These are phyloP conservation scores for Lordiphosa fenestrarum DNA, from an alignment of 2,888 invertebrate species.

Conservation along the genomic window DNA sequence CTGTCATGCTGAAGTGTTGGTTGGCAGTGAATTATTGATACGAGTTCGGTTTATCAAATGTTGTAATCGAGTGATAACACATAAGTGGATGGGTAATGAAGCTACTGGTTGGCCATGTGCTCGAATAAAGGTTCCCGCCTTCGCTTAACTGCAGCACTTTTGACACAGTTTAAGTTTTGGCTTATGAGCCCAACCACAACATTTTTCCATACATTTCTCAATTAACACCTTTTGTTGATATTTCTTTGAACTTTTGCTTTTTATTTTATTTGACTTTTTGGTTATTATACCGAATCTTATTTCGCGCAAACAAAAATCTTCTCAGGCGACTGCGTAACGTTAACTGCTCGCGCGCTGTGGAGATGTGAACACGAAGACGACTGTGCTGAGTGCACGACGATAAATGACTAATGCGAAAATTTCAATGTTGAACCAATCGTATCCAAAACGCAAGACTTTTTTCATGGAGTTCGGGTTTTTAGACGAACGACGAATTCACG, in stretches of 20 bases:
- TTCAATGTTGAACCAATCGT: conserved; percentile 21
- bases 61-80: conserved; percentile 27
- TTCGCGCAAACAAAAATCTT: conserved; percentile 20
- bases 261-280: conserved; percentile 7
- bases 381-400: conserved; percentile 50
- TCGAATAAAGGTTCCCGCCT: conserved; percentile 3
- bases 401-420: conserved; percentile 40
- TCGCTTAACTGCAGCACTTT: neutral
- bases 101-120: conserved; percentile 1
- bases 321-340: conserved; percentile 20
- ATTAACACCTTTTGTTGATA: conserved; percentile 53
- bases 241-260: conserved; percentile 35
- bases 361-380: conserved; percentile 25
- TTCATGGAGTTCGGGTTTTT: conserved; percentile 7
- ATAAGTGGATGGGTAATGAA: neutral
- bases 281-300: conserved; percentile 11
- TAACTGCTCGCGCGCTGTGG: conserved; percentile 14
- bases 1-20: conserved; percentile 7
- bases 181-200: neutral
- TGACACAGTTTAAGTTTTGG: conserved; percentile 17
- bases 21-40: no score
- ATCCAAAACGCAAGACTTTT: conserved; percentile 20
- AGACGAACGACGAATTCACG: conserved; percentile 33
- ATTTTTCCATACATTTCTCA: conserved; percentile 22
- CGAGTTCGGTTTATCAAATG: conserved; percentile 21